Percentiles rank a stretch among this genome's conserved stretches.
Evolutionary conservation across 2,113 vertebrate genomes (phyloP).

Genomic region (Lepisosteus osseus): DNA sequence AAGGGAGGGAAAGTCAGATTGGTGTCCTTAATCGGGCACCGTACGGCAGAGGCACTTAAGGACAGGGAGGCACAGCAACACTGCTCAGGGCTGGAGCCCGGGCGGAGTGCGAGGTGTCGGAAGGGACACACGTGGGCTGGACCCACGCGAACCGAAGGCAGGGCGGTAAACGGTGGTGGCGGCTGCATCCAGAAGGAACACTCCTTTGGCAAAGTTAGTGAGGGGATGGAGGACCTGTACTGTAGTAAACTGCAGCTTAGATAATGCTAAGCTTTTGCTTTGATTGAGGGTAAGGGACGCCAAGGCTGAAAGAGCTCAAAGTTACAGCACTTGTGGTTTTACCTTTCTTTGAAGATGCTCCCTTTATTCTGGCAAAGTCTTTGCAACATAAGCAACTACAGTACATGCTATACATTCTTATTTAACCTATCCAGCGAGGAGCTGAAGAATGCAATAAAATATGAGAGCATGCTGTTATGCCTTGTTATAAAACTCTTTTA

Average conservation of each 20-base stretch:
- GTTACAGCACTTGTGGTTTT: conserved; percentile 11
- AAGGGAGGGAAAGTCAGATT: too few species aligned
- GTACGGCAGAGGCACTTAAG: too few species aligned
- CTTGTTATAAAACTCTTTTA: too few species aligned
- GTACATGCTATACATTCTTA: too few species aligned
- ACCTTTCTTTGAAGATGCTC: neutral
- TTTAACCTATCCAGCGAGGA: too few species aligned
- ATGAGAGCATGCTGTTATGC: too few species aligned
- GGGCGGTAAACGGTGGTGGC: neutral
- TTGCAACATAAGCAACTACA: too few species aligned
- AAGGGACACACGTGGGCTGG: neutral
- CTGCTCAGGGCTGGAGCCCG: too few species aligned
- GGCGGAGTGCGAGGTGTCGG: neutral
- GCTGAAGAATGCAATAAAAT: too few species aligned
- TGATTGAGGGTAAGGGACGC: conserved; percentile 15
- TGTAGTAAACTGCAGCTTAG: neutral
- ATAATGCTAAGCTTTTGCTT: neutral
- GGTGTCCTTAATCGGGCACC: too few species aligned
- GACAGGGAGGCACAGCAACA: too few species aligned
- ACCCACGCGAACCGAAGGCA: too few species aligned
- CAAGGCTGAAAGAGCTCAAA: neutral
- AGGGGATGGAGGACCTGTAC: neutral
- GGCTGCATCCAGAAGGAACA: neutral
- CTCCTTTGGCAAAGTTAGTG: neutral
- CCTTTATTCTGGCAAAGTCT: neutral